These are phyloP conservation scores for Lutraria rhynchaena DNA, from an alignment of 1,140 invertebrate species.

Conservation along the genomic window DNA sequence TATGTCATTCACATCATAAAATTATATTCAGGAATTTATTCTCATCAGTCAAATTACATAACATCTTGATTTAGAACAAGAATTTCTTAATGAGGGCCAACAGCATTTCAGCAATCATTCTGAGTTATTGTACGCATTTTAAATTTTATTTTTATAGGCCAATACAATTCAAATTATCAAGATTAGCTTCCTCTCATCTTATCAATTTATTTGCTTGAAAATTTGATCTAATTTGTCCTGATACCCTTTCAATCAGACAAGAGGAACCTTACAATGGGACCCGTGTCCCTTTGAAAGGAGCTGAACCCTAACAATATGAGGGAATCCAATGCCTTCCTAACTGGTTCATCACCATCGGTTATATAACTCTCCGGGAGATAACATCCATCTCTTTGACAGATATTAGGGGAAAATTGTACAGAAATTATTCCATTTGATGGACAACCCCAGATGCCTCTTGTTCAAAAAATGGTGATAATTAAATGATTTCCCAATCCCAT, in stretches of 20 bases:
- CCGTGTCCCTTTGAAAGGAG: background rate
- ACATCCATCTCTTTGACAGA: background rate
- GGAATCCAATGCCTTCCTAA: background rate
- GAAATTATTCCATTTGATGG: conserved; percentile 4
- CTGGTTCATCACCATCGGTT: conserved; percentile 6
- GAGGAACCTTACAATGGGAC: conserved; percentile 9
- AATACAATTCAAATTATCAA: background rate
- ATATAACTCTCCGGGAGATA: no score
- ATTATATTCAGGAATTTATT: no score
- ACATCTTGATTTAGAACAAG: no score
- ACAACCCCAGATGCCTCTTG: background rate
- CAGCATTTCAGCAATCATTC: no score
- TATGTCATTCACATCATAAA: no score
- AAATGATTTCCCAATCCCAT: no score
- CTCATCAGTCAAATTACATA: no score
- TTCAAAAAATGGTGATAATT: no score
- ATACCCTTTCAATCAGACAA: conserved; percentile 29
- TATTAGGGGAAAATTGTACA: background rate
- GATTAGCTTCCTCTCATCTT: conserved; percentile 49
- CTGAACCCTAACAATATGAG: conserved; percentile 49
- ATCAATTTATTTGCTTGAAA: conserved; percentile 60
- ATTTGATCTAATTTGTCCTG: conserved; percentile 56
- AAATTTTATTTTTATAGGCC: no score
- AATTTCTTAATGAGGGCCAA: no score
- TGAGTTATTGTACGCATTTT: no score